Base-by-base conservation (phyloP, 2,888 invertebrate species). In the Drosophila setosimentum region DNA sequence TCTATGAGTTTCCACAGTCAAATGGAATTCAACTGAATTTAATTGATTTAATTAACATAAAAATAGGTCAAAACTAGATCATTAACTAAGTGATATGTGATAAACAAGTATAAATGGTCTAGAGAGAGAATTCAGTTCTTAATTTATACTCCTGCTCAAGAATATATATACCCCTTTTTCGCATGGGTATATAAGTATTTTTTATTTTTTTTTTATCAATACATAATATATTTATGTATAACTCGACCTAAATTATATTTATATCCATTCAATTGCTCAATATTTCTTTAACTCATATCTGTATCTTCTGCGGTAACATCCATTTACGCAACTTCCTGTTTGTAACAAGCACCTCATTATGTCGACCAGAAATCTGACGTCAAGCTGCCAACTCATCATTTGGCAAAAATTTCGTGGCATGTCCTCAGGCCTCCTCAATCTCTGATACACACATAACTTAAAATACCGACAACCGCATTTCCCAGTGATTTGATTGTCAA, bases 401-500 rank as follows among this genome's bases (percentile, higher is more conserved):
- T 13, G 16, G 30, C 10, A 42, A 24, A 29, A 5, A 21, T n/a
- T n/a, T 24, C 5, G 7, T 42, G 13, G 5, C 16, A 16, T 16
- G 5, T 51, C 76, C 45, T n/a, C n/a, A 48, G 73, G 76, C 72
- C 24, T 29, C 18, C 13, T 5, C 69, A 67, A 54, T 45, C 51
- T 50, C 33, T 68, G 32, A 59, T 30, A 50, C 18, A 55, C 29
- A 63, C 37, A 57, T 30, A 40, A 50, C 40, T 40, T 24, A n/a
- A 24, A 10, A 51, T 45, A 2, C 11, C 24, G 29, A 29, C 35
- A 42, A 35, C 51, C 49, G 55, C 37, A 60, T 65, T 71, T 63
- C 49, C 13, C 53, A 40, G 33, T 66, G 71, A 82, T 82, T 83
- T 83, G 78, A 82, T 82, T 82, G 76, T 76, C 78, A 73, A 73